These are phyloP conservation scores for Drosophila hawaiiensis DNA, from an alignment of 2,888 invertebrate species.

Conservation along the genomic window DNA sequence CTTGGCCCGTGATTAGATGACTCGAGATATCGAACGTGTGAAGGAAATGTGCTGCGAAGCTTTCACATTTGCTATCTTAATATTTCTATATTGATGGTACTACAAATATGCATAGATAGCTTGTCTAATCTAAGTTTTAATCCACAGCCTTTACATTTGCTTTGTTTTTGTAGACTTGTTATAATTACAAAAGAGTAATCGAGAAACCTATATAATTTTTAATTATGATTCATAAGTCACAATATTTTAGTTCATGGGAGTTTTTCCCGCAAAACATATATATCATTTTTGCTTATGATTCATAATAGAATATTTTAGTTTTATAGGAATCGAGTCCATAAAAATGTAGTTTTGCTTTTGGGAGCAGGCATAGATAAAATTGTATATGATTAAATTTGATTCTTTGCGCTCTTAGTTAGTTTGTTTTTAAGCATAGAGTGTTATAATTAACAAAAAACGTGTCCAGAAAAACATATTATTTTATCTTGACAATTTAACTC, in stretches of 20 bases:
- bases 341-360: not conserved
- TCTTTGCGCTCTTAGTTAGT: not conserved
- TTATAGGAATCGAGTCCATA: not conserved
- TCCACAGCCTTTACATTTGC: not conserved
- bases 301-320: not conserved
- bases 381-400: not conserved
- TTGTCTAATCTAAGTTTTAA: conserved; percentile 13
- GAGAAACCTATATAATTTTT: not conserved
- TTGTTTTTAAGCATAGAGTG: not conserved
- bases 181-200: not conserved
- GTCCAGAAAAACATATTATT: not conserved
- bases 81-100: not conserved
- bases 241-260: not conserved
- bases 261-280: not conserved
- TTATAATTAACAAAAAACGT: not conserved
- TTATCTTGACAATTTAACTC: not conserved
- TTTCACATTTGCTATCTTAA: conserved; percentile 16
- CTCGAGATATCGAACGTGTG: conserved; percentile 4
- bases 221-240: conserved; percentile 2
- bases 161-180: not conserved
- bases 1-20: conserved; percentile 1
- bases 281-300: not conserved
- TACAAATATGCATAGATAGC: not conserved
- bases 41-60: not conserved
- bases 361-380: not conserved